Conservation (phyloP, 2,797 vertebrate genomes). For the Tapirus indicus region DNA sequence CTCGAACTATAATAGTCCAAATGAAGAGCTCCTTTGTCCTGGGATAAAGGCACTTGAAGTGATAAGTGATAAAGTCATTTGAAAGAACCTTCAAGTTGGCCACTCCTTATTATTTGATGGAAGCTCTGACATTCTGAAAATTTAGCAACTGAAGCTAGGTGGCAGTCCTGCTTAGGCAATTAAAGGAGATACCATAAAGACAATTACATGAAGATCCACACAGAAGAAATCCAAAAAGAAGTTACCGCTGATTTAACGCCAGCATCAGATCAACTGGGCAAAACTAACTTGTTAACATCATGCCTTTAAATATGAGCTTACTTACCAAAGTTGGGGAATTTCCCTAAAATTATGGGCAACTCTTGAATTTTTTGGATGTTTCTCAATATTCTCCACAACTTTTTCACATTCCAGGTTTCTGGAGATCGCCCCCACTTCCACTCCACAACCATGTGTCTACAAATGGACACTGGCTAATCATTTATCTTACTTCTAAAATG, state of each 20-base stretch:
- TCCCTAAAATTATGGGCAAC: conserved; percentile 28
- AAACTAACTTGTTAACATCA: not conserved
- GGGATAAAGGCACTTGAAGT: conserved; percentile 43
- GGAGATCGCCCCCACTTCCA: not conserved
- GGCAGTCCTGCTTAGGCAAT: conserved; percentile 78
- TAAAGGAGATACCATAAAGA: conserved; percentile 58
- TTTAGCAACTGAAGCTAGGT: conserved; percentile 75
- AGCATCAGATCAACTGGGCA: conserved; percentile 12
- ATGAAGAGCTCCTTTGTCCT: conserved; percentile 45
- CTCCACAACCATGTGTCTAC: not conserved
- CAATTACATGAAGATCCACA: conserved; percentile 35
- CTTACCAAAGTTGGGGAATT: conserved; percentile 36
- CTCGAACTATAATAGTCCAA: not conserved
- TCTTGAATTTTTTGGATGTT: not conserved
- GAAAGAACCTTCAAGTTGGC: conserved; percentile 29
- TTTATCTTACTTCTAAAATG: not conserved
- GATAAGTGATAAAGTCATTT: not conserved
- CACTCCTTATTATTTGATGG: conserved; percentile 57
- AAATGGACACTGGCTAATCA: not conserved
- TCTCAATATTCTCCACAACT: not conserved
- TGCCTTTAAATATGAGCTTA: conserved; percentile 9
- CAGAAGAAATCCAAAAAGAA: conserved; percentile 59
- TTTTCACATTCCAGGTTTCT: not conserved
- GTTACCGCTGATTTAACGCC: conserved; percentile 17
- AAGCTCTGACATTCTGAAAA: conserved; percentile 53